These are phyloP conservation scores for Lampris incognitus DNA, from an alignment of 2,113 vertebrate genomes.

Conservation along the genomic window DNA sequence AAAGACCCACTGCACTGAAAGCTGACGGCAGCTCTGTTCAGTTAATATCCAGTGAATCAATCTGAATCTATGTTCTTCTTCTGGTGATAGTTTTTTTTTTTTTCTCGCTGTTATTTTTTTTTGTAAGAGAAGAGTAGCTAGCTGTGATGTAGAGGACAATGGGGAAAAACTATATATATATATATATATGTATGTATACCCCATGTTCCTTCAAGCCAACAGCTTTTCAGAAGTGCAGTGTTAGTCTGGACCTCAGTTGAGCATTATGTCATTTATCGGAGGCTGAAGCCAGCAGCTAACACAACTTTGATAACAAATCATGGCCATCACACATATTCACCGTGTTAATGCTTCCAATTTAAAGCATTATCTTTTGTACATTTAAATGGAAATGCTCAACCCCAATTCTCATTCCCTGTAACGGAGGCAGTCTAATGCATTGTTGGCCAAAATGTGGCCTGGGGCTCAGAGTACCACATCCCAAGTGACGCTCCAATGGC, in stretches of 20 bases:
- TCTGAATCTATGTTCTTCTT: no score
- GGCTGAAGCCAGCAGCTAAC: constrained; percentile 28
- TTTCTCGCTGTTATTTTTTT: constrained; percentile 44
- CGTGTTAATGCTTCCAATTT: constrained; percentile 33
- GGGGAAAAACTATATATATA: background rate
- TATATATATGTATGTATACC: no score
- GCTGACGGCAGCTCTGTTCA: background rate
- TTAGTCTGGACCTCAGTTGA: constrained; percentile 35
- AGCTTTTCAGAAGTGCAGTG: background rate
- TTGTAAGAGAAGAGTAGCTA: constrained; percentile 12
- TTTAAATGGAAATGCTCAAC: constrained; percentile 46
- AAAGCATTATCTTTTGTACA: constrained; percentile 49
- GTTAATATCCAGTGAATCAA: background rate
- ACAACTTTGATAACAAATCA: constrained; percentile 55
- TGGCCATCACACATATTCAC: constrained; percentile 23
- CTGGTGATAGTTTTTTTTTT: constrained; percentile 4
- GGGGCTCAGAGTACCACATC: constrained; percentile 30
- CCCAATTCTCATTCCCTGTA: constrained; percentile 37
- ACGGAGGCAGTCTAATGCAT: constrained; percentile 54
- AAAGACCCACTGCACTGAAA: background rate
- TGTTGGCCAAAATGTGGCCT: constrained; percentile 43
- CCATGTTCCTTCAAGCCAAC: no score
- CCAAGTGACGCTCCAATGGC: constrained; percentile 43
- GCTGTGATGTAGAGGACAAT: constrained; percentile 13
- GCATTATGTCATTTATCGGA: constrained; percentile 43